Evolutionary conservation across 2,888 invertebrate species (phyloP).

Genomic region (Yponomeuta malinellus): DNA sequence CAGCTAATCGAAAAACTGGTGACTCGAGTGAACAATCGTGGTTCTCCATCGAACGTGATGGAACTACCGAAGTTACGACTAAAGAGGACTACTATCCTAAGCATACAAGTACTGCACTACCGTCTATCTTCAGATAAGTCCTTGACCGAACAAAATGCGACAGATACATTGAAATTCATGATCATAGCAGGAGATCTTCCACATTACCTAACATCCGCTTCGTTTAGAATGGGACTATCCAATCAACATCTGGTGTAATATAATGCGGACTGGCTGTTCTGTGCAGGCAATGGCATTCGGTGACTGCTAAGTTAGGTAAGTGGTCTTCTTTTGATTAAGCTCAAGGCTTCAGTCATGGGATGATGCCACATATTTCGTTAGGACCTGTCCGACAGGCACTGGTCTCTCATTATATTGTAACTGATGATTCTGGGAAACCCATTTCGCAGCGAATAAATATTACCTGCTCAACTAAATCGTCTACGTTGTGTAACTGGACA

Average conservation of each 20-base stretch:
- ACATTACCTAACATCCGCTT: not conserved
- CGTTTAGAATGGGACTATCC: not conserved
- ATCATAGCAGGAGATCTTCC: not conserved
- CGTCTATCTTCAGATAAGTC: constrained; percentile 12
- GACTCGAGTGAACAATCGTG: constrained; percentile 14
- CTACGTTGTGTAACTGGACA: not conserved
- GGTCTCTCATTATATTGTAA: constrained; percentile 8
- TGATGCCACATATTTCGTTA: not conserved
- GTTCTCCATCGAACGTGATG: constrained; percentile 2
- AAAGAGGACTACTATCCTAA: not conserved
- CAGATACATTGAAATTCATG: not conserved
- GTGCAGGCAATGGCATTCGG: not conserved
- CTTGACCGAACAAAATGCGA: not conserved
- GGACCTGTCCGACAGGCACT: not conserved
- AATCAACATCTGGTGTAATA: not conserved
- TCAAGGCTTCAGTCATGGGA: not conserved
- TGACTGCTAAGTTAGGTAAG: constrained; percentile 2
- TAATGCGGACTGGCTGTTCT: not conserved
- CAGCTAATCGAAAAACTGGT: constrained; percentile 16
- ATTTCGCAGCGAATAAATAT: not conserved
- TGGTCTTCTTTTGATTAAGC: constrained; percentile 3
- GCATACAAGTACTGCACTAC: constrained; percentile 6
- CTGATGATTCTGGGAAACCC: constrained; percentile 4
- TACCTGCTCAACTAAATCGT: not conserved
- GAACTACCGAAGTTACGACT: constrained; percentile 5